Evolutionary conservation across 2,888 invertebrate species (phyloP), one percentile per base, ranked within the genome.

Genomic region (Clunio marinus): DNA sequence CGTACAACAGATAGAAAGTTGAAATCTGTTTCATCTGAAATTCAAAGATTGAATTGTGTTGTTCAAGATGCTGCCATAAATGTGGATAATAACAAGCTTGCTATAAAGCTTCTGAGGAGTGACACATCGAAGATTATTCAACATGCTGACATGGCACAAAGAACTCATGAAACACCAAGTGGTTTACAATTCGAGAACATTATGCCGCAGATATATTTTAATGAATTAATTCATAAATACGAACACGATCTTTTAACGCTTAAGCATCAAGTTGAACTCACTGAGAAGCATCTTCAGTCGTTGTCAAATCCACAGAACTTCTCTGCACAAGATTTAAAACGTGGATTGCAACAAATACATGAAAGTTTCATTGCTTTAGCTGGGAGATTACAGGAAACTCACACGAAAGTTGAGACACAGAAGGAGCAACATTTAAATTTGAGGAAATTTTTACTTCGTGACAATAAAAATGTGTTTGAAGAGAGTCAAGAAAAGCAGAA

Each of bases 291-390:
- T 75, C 83, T 90, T 74, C 83, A 83, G 68, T 86, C 86, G 20
- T 78, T 87, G 72, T 83, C 86, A 72, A 82, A 84, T 71, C 85
- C 87, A 0, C 82, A 83, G 73, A 81, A 82, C 58, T 79, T 89
- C 57, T 84, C 86, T 2, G 86, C 88, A 0, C 86, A 88, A 77
- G 93, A 94, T 77, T 76, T 94, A 70, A 86, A 89, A 8, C 80
- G 86, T 68, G 88, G 92, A 17, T 86, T 95, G 78, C 84, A 86
- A 32, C 86, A 91, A 74, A 84, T 94, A 73, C 91, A 94, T 76
- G 92, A 92, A 76, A 89, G 91, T 1, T 86, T 94, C 73, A 87
- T 95, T 32, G 90, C 91, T 0, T 78, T 95, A 69, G 94, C 94
- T n/a, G 93, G 92, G 0, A 86, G 91, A 41, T 78, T 94, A 37